Base-by-base conservation (phyloP, 2,797 vertebrate species). In the Pitangus sulphuratus region DNA sequence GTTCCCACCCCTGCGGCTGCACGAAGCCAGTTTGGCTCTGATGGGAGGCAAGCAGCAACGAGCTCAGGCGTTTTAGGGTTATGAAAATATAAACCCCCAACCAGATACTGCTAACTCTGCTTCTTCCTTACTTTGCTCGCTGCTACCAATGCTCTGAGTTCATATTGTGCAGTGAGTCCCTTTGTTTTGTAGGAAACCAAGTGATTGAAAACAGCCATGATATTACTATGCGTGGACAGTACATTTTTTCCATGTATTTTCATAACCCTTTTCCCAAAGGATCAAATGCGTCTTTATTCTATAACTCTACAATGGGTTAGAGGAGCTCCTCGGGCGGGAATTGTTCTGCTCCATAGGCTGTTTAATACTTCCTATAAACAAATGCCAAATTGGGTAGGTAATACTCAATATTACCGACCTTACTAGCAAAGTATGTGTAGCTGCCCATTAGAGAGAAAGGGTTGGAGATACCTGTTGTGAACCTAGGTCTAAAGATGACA, bases 161-260 rank as follows among this genome's bases (percentile, higher is more conserved):
- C 53, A 68, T 72, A 74, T 20, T 84, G 70, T 94, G 71, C 61
- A 75, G 80, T 0, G 5, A 94, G 51, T 24, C 62, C 70, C 45
- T 96, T 95, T 95, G 95, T 91, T 95, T 77, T 71, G 84, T 61
- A 77, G 86, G 71, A 91, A 89, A 76, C 64, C 45, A 39, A 93
- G 65, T 95, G 94, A 96, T 95, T 96, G 88, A 94, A 96, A 96
- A 77, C 96, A 97, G 95, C 84, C 86, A 95, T 40, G 58, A 94
- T 94, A 94, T 89, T 93, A 66, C 68, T 93, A 54, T 88, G 90
- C 47, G 1, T 1, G 83, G 89, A 84, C 94, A 95, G 88, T 88
- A 68, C 91, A 90, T 94, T 95, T 96, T 93, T 95, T 90, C 95
- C 84, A 61, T 96, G 75, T 90, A 96, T 96, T 95, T 96, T 96